Base-by-base conservation (phyloP, 2,113 vertebrate genomes). In the Oriolus oriolus region DNA sequence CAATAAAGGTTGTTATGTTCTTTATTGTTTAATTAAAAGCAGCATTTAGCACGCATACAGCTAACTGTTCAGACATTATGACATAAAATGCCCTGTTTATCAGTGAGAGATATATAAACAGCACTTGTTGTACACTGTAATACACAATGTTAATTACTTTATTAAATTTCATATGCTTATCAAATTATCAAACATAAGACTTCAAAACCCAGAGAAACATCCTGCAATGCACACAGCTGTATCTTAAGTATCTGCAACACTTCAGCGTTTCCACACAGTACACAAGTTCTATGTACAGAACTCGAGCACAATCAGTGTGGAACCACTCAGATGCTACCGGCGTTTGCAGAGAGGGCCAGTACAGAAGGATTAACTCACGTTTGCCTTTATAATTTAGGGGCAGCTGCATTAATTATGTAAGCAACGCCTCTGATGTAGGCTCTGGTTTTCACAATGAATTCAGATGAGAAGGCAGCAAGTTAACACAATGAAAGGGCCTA, bases 11-110 rank as follows among this genome's bases (percentile, higher is more conserved):
- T 81, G 96, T 95, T 97, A 94, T 57, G 82, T 97, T 98, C 97
- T 98, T 98, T 98, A 98, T 97, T 98, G 97, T 98, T 98, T 98
- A 98, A 98, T 98, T 98, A 98, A 98, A 98, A 98, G 97, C 97
- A 96, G 97, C 97, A 97, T 96, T 98, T 98, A 98, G 94, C 96
- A 95, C 37, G 7, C 92, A 83, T 60, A 89, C 91, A 96, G 93
- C 96, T 97, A 97, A 97, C 95, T 94, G 90, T 95, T 93, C 87
- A 97, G 95, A 92, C 77, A 97, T 95, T 93, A 97, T 90, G 93
- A 96, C 77, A 92, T 94, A 88, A 96, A 96, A 82, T 60, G 57
- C 78, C 93, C 82, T 92, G 91, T 95, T 98, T 97, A 97, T 96
- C 95, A 96, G 84, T 53, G 85, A 47, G 44, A 93, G 87, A 96